Evolutionary conservation across 1,140 invertebrate species (phyloP), one percentile per base, ranked within the genome.

Genomic region (Drosophila virilis): DNA sequence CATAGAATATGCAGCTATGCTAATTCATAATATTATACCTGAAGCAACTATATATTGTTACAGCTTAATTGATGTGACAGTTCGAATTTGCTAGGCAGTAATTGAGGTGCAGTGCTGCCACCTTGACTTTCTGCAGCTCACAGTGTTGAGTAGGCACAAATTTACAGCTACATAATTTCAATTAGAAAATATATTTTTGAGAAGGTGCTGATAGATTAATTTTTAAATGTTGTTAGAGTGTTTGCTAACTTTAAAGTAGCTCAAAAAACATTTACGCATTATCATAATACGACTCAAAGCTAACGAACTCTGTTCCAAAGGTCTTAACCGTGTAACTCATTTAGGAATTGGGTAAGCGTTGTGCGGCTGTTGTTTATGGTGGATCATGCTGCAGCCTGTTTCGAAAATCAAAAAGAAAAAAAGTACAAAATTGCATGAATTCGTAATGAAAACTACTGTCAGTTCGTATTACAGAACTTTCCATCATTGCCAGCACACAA

Each of bases 401-500:
- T 51, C 10, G 10, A 12, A 52, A 33, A 68, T 57, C 42, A 33
- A 48, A 67, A 48, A 17, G 58, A 59, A 66, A 50, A 28, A 54
- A 42, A 37, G 45, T 17, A 60, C 5, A 79, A 79, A 57, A 72
- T 76, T 65, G 72, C 76, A 83, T 84, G 73, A 77, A 79, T 84
- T 80, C 64, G 67, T 83, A 77, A 84, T 84, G 78, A 80, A 77
- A 66, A 85, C 75, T 69, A 46, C 74, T 86, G 81, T 81, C 81
- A 81, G 62, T 77, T 86, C 68, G 59, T 54, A 86, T 86, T 68
- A 86, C 52, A 48, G 33, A 85, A 86, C 62, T 86, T 86, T 86
- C 59, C 81, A 78, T 85, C 78, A 84, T 78, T 83, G 78, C 42
- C 17, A 33, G 12, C 2, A 17, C 15, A 42, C 35, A 46, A 28